These are phyloP conservation scores for Neodontobutis hainanensis DNA, from an alignment of 2,113 vertebrate genomes.

Conservation along the genomic window DNA sequence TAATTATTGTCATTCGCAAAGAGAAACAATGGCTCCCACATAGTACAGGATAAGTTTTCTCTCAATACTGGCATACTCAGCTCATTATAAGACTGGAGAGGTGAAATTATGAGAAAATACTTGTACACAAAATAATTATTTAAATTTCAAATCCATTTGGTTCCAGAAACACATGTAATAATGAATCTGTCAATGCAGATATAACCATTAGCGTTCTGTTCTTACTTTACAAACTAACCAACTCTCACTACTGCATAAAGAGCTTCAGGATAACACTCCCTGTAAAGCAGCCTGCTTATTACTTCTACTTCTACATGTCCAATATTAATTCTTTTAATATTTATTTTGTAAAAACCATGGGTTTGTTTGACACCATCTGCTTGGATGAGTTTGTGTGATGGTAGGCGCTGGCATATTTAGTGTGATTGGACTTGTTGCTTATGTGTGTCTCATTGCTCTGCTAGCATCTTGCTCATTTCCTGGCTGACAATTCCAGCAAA, in stretches of 20 bases:
- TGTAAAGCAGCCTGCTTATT: too few relatives aligned
- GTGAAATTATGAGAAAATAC: constrained; percentile 14
- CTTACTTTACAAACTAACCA: too few relatives aligned
- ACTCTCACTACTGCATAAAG: too few relatives aligned
- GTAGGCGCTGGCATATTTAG: constrained; percentile 4
- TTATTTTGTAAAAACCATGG: not conserved
- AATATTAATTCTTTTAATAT: not conserved
- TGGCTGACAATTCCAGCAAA: constrained; percentile 5
- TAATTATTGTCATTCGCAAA: constrained; percentile 30
- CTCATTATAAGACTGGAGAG: constrained; percentile 17
- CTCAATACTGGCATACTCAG: constrained; percentile 12
- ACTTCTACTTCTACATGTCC: not conserved
- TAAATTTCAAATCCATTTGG: not conserved
- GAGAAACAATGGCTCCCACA: constrained; percentile 19
- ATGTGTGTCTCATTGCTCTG: constrained; percentile 8
- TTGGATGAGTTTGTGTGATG: not conserved
- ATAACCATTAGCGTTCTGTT: not conserved
- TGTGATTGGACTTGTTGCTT: constrained; percentile 9
- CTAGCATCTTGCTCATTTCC: constrained; percentile 18
- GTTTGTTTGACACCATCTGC: constrained; percentile 10
- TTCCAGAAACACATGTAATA: not conserved
- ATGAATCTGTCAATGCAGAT: not conserved
- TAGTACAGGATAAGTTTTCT: constrained; percentile 24
- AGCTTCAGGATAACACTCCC: too few relatives aligned
- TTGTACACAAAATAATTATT: not conserved